phyloP scores from a whole-genome alignment of 2,797 vertebrate genomes.

The Vespertilio murinus region DNA sequence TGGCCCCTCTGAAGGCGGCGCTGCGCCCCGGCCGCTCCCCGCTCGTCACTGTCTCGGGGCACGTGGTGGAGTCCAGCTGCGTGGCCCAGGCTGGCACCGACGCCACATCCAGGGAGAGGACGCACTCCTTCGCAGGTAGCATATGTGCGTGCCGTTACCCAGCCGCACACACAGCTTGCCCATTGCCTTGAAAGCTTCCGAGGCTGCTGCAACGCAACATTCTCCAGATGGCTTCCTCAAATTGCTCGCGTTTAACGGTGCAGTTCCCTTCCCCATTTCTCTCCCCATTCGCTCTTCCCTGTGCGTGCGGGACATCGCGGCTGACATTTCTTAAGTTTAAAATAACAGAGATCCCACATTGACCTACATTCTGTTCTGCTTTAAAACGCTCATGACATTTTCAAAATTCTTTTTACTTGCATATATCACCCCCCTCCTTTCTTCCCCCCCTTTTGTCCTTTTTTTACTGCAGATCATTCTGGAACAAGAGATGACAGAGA shows the following conservation, averaged over 20 bases:
- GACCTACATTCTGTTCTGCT: not conserved
- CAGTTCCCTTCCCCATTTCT: not conserved
- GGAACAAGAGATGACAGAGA: constrained; percentile 90
- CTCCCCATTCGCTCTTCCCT: not conserved
- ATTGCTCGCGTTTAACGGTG: not conserved
- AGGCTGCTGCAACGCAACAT: accelerated
- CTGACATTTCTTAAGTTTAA: not conserved
- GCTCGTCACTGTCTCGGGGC: constrained; percentile 86
- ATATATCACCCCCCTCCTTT: not conserved
- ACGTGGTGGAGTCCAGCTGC: constrained; percentile 86
- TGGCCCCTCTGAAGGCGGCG: constrained; percentile 93
- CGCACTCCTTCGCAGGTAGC: constrained; percentile 91
- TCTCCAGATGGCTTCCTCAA: not conserved
- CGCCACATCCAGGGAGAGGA: constrained; percentile 88
- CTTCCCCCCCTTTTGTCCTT: not conserved
- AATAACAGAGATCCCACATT: not conserved
- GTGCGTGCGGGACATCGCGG: not conserved
- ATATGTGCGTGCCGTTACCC: constrained; percentile 28
- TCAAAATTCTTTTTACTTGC: not conserved
- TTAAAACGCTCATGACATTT: not conserved
- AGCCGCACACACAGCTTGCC: not conserved
- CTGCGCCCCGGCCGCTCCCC: constrained; percentile 86
- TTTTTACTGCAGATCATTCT: constrained; percentile 90
- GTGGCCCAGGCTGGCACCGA: constrained; percentile 85
- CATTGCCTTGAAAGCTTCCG: not conserved